Percentiles rank a stretch among this genome's conserved stretches.
phyloP scores from a whole-genome alignment of 2,113 vertebrate genomes.

The Otolemur garnettii region DNA sequence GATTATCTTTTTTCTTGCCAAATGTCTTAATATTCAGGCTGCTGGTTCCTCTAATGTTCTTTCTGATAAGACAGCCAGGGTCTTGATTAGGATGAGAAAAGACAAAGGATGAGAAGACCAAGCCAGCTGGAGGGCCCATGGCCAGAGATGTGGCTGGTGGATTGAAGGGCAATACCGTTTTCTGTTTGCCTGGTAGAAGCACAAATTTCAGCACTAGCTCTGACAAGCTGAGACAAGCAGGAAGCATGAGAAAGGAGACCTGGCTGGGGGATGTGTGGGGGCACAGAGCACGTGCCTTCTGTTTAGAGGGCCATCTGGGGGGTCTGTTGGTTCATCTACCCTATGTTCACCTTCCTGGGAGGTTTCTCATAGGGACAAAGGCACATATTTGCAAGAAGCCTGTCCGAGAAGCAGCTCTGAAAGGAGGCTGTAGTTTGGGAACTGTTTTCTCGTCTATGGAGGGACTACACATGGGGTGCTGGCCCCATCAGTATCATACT shows the following conservation, averaged over 20 bases:
- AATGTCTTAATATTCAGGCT: constrained; percentile 60
- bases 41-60: background rate
- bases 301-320: rapidly evolving
- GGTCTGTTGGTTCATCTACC: background rate
- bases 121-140: rapidly evolving
- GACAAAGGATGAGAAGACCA: background rate
- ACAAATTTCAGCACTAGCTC: background rate
- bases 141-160: background rate
- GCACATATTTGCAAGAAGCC: background rate
- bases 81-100: background rate
- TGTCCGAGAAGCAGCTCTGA: background rate
- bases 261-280: rapidly evolving
- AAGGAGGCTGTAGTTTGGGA: background rate
- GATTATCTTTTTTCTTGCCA: constrained; percentile 32
- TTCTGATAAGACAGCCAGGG: background rate
- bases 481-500: background rate
- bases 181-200: background rate
- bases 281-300: rapidly evolving
- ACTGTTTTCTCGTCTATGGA: background rate
- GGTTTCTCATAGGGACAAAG: background rate
- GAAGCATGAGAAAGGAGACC: rapidly evolving
- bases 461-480: background rate
- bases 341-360: background rate
- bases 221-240: background rate
- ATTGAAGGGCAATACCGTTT: background rate